These are phyloP conservation scores for Notolepis coatsorum DNA, from an alignment of 2,797 vertebrate species.

Conservation along the genomic window DNA sequence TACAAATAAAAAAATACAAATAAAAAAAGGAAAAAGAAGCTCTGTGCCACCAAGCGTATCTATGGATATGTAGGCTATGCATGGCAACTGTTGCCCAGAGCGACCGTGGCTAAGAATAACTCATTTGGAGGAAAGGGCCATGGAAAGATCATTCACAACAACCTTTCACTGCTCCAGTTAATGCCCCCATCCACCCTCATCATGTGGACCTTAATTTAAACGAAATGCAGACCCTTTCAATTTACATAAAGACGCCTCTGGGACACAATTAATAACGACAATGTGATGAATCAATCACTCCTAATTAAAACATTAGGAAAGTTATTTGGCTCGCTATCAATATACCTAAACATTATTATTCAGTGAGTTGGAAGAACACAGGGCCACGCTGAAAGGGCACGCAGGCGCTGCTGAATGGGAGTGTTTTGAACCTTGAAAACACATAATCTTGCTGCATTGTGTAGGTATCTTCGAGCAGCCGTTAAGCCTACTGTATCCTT, in stretches of 20 bases:
- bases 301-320: conserved; percentile 67
- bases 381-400: conserved; percentile 19
- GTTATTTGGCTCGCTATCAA: conserved; percentile 52
- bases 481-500: neutral
- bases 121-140: conserved; percentile 69
- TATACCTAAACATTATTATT: conserved; percentile 55
- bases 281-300: conserved; percentile 68
- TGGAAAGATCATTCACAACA: conserved; percentile 80
- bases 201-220: conserved; percentile 70
- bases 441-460: neutral
- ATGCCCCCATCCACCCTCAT: conserved; percentile 70
- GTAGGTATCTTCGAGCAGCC: neutral
- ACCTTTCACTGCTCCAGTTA: conserved; percentile 72
- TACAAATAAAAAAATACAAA: too few species aligned
- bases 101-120: conserved; percentile 89
- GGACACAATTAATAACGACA: conserved; percentile 71
- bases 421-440: conserved; percentile 9
- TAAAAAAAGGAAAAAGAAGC: conserved; percentile 33
- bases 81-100: conserved; percentile 88
- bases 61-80: conserved; percentile 81
- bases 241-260: conserved; percentile 78
- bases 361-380: conserved; percentile 9
- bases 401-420: neutral
- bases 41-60: conserved; percentile 71
- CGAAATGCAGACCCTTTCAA: conserved; percentile 61